Evolutionary conservation across 2,888 invertebrate species (phyloP), one percentile per base, ranked within the genome.

Genomic region (Drosophila pullipes): DNA sequence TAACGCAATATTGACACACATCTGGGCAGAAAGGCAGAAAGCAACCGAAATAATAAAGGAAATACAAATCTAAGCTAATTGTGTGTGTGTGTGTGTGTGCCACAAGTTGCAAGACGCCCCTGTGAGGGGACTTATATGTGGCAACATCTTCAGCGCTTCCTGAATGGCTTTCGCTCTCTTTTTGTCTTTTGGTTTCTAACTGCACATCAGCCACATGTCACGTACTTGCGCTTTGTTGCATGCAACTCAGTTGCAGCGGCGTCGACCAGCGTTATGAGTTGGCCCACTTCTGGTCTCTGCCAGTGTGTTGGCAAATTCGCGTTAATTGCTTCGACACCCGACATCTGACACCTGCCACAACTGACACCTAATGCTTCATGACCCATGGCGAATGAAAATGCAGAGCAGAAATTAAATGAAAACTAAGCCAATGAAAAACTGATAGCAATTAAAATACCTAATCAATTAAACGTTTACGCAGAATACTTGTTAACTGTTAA

Each of bases 1-100:
- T 89, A 89, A 86, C 82, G 89, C 76, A 76, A 89, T 89, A 82
- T 85, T 85, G 85, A 85, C 85, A 88, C 68, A 86, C 86, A 75
- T 58, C 55, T 49, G 28, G 44, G 33, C 50, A 47, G 30, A 30
- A 30, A 30, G 30, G 30, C 30, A 30, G 52, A 57, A 49, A 35
- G 35, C 22, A 44, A 41, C 18, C n/a, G 7, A 39, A 49, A 65
- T 37, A 25, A n/a, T 16, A 22, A 30, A 44, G 33, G 30, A 61
- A n/a, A 9, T 61, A 69, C 76, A 89, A 89, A 86, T 83, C 82
- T 85, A 89, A 85, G 89, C 89, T 85, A 89, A 85, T 85, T 89
- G 11, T 18, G 9, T 37, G 44, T 25, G 22, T 25, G 6, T 47
- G 47, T 22, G 22, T 44, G 22, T 28, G 28, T 52, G 52, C 25